Base-by-base conservation (phyloP, 2,113 vertebrate species). In the Ariopsis seemanni region DNA sequence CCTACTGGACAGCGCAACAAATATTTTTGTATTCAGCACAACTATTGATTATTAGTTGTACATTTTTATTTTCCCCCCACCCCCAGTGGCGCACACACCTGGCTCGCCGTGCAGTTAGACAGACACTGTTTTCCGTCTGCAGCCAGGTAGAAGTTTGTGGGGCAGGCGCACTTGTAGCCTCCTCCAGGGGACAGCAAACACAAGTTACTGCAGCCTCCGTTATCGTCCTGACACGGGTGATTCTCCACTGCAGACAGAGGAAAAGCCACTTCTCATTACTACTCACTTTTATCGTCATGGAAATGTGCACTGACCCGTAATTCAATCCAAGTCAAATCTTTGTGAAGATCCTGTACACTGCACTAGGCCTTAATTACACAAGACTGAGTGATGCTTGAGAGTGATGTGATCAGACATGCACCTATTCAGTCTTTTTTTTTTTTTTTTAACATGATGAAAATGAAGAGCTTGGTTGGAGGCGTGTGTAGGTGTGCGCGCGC, bases 51-150 rank as follows among this genome's bases (percentile, higher is more conserved):
- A 0, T 57, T 22, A 22, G 5, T n/a, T 22, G 25, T 27, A 9
- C 42, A 42, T 15, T 27, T 18, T 14, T 82, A 7, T 25, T 65
- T 65, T 63, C 20, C 18, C 18, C 42, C 42, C 42, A 42, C 57
- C 58, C 6, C 55, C 10, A 83, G 10, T 50, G 25, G n/a, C 80
- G 88, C 52, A 3, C 57, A 90, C 74, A 99, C 98, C 97, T 99
- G 98, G 91, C 98, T 99, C 30, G 98, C 98, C 0, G 98, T 99
- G 88, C 98, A 99, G 95, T 99, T 99, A 92, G 98, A 99, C 93
- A 99, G 96, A 14, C 98, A 99, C 78, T 96, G 97, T 58, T 93
- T 97, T 57, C 97, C 96, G 0, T 99, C 97, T 0, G 91, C 92
- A 22, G 97, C 97, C 95, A 99, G 93, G 91, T 98, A 99, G 95